Evolutionary conservation across 1,140 invertebrate species (phyloP), one percentile per base, ranked within the genome.

Genomic region (Drosophila santomea): DNA sequence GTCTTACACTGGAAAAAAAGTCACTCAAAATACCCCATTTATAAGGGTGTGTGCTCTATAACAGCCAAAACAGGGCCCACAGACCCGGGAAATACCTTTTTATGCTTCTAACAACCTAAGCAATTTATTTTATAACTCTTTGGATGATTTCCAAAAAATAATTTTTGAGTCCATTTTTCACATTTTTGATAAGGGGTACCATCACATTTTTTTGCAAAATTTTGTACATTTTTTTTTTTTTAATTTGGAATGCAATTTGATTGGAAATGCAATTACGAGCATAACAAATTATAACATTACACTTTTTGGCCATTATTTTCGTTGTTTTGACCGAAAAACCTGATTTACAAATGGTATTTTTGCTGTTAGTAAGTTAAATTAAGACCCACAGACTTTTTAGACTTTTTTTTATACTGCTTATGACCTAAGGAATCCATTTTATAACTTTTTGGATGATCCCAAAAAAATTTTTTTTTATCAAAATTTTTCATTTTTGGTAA

Each of bases 1-100:
- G 63, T 48, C 57, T 41, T 56, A 38, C 59, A 71, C 68, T 71
- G 62, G 10, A 25, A 43, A 28, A 36, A 6, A 25, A 4, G 4
- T 5, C 25, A 4, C 25, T 25, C 25, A 25, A 36, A 36, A 28
- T 23, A n/a, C 5, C 17, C 10, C 7, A 10, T 17, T 17, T 43
- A 5, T 43, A 0, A 4, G 8, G 7, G 15, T 2, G 15, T 3
- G 32, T 0, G 1, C 6, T 2, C 6, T 12, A n/a, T 39, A 39
- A 39, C 1, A 6, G 38, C 4, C 2, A n/a, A 39, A 39, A 4
- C 1, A 39, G 12, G 1, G 14, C 28, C 28, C 28, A 32, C 28
- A 32, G 32, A 8, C 32, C 8, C 32, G 10, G 7, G 2, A 32
- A 32, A 32, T 0, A 32, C 8, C 3, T 3, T 32, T 32, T 32